Base-by-base conservation (phyloP, 1,140 invertebrate species). In the Drosophila trapezifrons region DNA sequence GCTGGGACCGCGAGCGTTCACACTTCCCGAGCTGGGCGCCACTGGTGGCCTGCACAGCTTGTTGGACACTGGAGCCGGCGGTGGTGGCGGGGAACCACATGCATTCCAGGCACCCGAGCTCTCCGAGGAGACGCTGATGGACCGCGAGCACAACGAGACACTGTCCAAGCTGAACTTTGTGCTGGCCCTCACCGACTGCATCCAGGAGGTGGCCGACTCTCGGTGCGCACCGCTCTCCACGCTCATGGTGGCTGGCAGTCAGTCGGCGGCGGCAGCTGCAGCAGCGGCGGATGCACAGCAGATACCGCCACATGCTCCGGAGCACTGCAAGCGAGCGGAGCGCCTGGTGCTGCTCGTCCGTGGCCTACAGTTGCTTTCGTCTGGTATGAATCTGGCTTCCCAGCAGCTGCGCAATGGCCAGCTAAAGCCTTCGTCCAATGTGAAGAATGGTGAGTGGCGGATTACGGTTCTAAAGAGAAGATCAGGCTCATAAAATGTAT, bases 151-250 rank as follows among this genome's bases (percentile, higher is more conserved):
- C 92, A 98, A 98, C 92, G 97, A 98, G 91, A 97, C 97, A 6
- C 93, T 99, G 75, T 97, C 97, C 2, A 99, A 99, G 92, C 93
- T 99, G 40, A 97, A 97, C 90, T 99, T 98, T 93, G 97, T 98
- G 15, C 93, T 98, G 38, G 97, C 97, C 15, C 93, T 99, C 15
- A 97, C 97, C 52, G 97, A 98, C 76, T 98, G 97, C 85, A 96
- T 99, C 32, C 94, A 98, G 60, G 97, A 98, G 62, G 94, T 99
- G 37, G 97, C 97, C 1, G 94, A 95, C 75, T 94, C 94, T 10
- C 93, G 96, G 64, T 94, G 95, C 25, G 95, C 95, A n/a, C 96
- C 96, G 2, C 91, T 96, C 7, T 93, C 94, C 5, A 94, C 94
- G 5, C 77, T 94, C 12, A 93, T 94, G 80, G 74, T 91, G 29